Conservation (phyloP, 1,140 invertebrate genomes). For the Galendromus occidentalis region DNA sequence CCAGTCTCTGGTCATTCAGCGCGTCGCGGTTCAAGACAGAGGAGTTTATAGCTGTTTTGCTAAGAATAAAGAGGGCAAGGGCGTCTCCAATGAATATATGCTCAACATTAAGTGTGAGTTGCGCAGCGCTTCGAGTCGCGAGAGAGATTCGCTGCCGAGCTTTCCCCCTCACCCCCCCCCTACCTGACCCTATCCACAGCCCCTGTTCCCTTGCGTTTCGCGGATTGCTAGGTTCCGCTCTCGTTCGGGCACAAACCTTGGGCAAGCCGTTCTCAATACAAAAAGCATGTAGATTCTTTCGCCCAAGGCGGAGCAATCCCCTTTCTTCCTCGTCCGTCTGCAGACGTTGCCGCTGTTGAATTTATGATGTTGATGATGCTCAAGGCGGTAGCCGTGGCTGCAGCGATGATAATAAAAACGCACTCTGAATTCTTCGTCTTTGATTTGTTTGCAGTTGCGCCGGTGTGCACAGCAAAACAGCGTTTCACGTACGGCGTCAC, state of each 20-base stretch:
- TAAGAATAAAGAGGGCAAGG: constrained; percentile 68
- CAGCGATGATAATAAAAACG: not conserved
- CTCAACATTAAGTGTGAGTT: constrained; percentile 72
- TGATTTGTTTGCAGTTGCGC: constrained; percentile 20
- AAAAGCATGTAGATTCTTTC: too few relatives aligned
- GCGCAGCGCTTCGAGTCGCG: not conserved
- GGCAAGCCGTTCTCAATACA: too few relatives aligned
- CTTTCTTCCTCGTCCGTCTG: too few relatives aligned
- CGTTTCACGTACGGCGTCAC: constrained; percentile 21
- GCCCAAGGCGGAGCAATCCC: too few relatives aligned
- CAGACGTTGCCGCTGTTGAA: not conserved
- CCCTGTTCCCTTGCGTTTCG: too few relatives aligned
- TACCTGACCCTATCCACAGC: too few relatives aligned
- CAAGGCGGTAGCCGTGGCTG: too few relatives aligned
- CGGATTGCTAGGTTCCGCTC: too few relatives aligned
- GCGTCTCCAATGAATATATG: constrained; percentile 51
- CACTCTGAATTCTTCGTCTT: constrained; percentile 12
- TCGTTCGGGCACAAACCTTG: too few relatives aligned
- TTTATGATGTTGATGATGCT: constrained; percentile 12
- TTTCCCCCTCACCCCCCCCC: too few relatives aligned
- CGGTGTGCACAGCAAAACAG: constrained; percentile 20
- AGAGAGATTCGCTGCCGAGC: too few relatives aligned
- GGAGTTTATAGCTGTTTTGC: constrained; percentile 70
- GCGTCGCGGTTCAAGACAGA: constrained; percentile 30
- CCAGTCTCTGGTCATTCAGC: constrained; percentile 55